Evolutionary conservation across 2,113 vertebrate genomes (phyloP).

Genomic region (Leptocoma aspasia): DNA sequence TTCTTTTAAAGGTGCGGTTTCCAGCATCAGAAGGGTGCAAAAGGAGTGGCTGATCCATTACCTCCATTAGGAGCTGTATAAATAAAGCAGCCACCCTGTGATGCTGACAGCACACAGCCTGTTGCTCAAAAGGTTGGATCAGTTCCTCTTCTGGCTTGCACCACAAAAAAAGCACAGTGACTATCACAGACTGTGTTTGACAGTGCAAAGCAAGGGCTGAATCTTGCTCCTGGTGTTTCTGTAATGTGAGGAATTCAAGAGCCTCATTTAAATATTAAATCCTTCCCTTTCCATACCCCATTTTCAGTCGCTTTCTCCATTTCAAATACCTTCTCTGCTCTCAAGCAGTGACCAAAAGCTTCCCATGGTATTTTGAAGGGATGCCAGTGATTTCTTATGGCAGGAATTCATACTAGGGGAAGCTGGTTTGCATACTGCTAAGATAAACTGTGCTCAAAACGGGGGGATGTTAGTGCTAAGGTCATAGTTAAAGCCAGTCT

Average conservation of each 20-base stretch:
- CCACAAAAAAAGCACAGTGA: background rate
- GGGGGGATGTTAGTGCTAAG: background rate
- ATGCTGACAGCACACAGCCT: background rate
- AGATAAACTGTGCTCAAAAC: slow-evolving; percentile 54
- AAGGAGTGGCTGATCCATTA: background rate
- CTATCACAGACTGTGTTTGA: background rate
- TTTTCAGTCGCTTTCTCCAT: background rate
- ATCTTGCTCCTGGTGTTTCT: background rate
- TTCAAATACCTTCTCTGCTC: slow-evolving; percentile 30
- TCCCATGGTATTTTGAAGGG: slow-evolving; percentile 25
- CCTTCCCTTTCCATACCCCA: background rate
- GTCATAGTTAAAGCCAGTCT: background rate
- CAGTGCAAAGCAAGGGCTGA: background rate
- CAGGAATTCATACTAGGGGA: slow-evolving; percentile 41
- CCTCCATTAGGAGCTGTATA: background rate
- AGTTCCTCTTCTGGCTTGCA: background rate
- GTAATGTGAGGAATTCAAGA: slow-evolving; percentile 4
- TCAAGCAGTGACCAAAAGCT: background rate
- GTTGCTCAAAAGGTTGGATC: background rate
- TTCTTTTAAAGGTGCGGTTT: background rate
- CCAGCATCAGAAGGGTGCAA: background rate
- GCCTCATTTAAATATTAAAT: slow-evolving; percentile 44
- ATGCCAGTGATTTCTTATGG: slow-evolving; percentile 44
- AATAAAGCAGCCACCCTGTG: background rate
- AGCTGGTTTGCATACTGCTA: slow-evolving; percentile 42